Evolutionary conservation across 2,888 invertebrate species (phyloP).

Genomic region (Pollenia amentaria): DNA sequence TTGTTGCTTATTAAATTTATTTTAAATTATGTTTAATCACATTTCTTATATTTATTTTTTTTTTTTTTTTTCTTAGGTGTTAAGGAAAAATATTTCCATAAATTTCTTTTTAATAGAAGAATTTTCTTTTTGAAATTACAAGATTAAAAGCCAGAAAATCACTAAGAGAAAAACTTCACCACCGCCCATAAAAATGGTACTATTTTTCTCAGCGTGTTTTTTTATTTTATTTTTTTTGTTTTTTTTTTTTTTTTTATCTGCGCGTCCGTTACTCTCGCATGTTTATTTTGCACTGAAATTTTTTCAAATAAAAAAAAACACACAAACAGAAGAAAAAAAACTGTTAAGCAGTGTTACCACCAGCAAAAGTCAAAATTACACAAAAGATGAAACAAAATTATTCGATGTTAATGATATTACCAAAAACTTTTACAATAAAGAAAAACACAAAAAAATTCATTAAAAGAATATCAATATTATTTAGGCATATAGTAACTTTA

Average conservation of each 20-base stretch:
- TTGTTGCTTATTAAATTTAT: neutral
- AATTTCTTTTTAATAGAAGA: conserved; percentile 22
- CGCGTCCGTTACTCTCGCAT: conserved; percentile 71
- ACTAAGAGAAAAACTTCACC: conserved; percentile 53
- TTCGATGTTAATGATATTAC: too few relatives aligned
- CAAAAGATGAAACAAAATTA: too few relatives aligned
- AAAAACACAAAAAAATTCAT: too few relatives aligned
- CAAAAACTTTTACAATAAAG: too few relatives aligned
- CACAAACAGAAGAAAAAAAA: conserved; percentile 12
- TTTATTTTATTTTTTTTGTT: neutral
- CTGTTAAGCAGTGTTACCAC: neutral
- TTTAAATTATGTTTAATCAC: neutral
- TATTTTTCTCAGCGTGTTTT: conserved; percentile 35
- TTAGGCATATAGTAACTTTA: too few relatives aligned
- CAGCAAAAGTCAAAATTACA: too few relatives aligned
- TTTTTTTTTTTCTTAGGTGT: neutral
- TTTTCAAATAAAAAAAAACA: conserved; percentile 8
- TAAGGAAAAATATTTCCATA: conserved; percentile 6
- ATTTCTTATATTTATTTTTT: neutral
- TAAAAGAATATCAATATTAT: too few relatives aligned
- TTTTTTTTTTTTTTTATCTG: conserved; percentile 24
- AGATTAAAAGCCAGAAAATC: conserved; percentile 48
- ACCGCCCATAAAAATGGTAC: conserved; percentile 63
- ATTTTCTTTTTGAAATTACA: conserved; percentile 50
- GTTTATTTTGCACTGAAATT: conserved; percentile 71